These are phyloP conservation scores for Sternarchorhynchus goeldii DNA, from an alignment of 2,797 vertebrate species.

Conservation along the genomic window DNA sequence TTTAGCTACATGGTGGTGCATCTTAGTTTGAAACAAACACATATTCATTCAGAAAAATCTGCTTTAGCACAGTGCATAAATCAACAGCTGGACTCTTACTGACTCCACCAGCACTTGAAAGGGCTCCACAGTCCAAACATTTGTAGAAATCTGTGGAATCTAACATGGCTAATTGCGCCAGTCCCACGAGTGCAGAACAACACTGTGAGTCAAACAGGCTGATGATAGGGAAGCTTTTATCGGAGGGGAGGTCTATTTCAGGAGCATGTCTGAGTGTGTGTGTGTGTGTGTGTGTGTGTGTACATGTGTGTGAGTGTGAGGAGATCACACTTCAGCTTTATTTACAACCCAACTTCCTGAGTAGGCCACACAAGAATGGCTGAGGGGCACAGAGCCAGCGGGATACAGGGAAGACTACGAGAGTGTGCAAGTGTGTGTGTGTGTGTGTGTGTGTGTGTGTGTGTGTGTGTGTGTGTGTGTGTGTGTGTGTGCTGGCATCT, in stretches of 20 bases:
- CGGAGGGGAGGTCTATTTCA: constrained; percentile 38
- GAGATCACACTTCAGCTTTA: constrained; percentile 39
- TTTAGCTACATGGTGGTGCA: not conserved
- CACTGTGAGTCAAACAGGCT: constrained; percentile 60
- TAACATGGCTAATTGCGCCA: constrained; percentile 63
- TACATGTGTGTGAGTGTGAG: not conserved
- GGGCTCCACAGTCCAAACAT: constrained; percentile 62
- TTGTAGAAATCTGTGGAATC: constrained; percentile 67
- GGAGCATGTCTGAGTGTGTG: not conserved
- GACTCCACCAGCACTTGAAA: constrained; percentile 63
- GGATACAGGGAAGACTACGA: constrained; percentile 29
- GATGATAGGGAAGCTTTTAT: constrained; percentile 61
- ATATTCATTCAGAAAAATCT: constrained; percentile 31
- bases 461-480: constrained; percentile 5
- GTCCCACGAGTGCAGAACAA: constrained; percentile 56
- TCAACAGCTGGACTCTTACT: constrained; percentile 47
- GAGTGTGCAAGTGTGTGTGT: constrained; percentile 18
- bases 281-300: too few species aligned
- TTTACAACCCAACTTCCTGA: constrained; percentile 54
- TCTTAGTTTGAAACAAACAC: constrained; percentile 17
- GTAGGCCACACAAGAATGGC: constrained; percentile 46
- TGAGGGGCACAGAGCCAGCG: constrained; percentile 26
- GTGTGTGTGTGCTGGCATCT: constrained; percentile 30
- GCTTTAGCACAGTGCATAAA: constrained; percentile 12
- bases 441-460: constrained; percentile 20